A percentile compares a stretch with the other conserved stretches of the same genome.
These are phyloP conservation scores for Ptycholaimellus sp. DNA, from an alignment of 2,888 invertebrate genomes.

Conservation along the genomic window DNA sequence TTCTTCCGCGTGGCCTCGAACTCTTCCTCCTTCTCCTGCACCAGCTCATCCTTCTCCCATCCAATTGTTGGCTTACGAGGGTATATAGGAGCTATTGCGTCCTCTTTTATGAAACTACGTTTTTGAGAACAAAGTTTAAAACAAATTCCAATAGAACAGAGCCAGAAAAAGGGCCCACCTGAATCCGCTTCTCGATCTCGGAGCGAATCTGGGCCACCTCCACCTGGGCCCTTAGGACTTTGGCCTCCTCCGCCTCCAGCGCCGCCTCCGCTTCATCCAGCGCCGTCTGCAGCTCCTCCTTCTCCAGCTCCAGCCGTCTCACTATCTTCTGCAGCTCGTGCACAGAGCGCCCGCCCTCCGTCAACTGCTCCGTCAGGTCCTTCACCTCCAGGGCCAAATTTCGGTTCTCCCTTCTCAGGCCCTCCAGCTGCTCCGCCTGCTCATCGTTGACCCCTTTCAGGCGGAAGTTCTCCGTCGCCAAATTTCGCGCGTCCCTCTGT, in stretches of 20 bases:
- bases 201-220: slow-evolving; percentile 94
- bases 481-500: slow-evolving; percentile 98
- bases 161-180: too few species aligned
- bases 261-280: slow-evolving; percentile 81
- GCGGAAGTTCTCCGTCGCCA: slow-evolving; percentile 95
- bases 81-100: too few species aligned
- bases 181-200: slow-evolving; percentile 77
- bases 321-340: slow-evolving; percentile 98
- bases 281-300: slow-evolving; percentile 65
- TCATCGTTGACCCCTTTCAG: slow-evolving; percentile 42
- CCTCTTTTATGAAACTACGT: too few species aligned
- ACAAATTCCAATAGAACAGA: too few species aligned
- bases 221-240: slow-evolving; percentile 39
- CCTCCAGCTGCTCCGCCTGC: slow-evolving; percentile 48
- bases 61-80: too few species aligned
- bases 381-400: slow-evolving; percentile 93
- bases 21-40: slow-evolving; percentile 99
- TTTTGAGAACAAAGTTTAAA: too few species aligned
- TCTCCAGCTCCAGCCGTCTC: slow-evolving; percentile 93
- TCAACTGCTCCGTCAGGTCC: slow-evolving; percentile 91
- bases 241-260: slow-evolving; percentile 75
- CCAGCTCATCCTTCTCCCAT: too few species aligned
- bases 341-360: slow-evolving; percentile 87
- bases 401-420: slow-evolving; percentile 94
- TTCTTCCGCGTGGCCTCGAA: slow-evolving; percentile 95